Evolutionary conservation across 2,113 vertebrate species (phyloP), one percentile per base, ranked within the genome.

Genomic region (Lycocorax pyrrhopterus): DNA sequence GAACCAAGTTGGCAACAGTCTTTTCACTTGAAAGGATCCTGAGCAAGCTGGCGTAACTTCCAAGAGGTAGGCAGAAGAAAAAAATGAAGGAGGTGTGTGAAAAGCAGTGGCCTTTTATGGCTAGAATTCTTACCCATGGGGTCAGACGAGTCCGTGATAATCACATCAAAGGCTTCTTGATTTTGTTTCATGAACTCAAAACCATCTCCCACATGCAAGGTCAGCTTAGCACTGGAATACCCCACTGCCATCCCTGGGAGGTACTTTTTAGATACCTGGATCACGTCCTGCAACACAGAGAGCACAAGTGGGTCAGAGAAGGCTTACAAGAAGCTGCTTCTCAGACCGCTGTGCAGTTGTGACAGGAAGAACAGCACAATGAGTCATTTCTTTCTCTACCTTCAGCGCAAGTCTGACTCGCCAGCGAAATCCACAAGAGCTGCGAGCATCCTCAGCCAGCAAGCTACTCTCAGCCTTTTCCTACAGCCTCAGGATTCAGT

Each of bases 161-260:
- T 99, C 67, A 99, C 96, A 39, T 99, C 99, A 17, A 99, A 99
- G 64, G 99, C 99, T 75, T 99, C 98, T 97, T 99, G 99, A 96
- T 99, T 99, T 97, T 99, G 98, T 87, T 99, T 99, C 99, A 99
- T 99, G 96, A 99, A 99, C 94, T 99, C 99, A 97, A 99, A 99
- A 46, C 99, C 99, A 5, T 99, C 99, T 8, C 99, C 99, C 10
- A 99, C 98, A 0, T 99, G 98, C 41, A 99, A 97, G 66, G 98
- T 99, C 80, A 99, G 98, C 91, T 99, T 99, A 37, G 99, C 98
- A 49, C 99, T 99, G 85, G 99, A 99, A 96, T 99, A 99, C 7
- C 99, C 99, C 84, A 99, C 97, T 13, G 99, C 99, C 99, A 99
- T 99, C 46, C 99, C 98, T 0, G 99, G 99, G 63, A 99, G 99